Percentiles rank a stretch among this genome's conserved stretches.
phyloP scores from a whole-genome alignment of 2,888 invertebrate genomes.

The Nowickia ferox region DNA sequence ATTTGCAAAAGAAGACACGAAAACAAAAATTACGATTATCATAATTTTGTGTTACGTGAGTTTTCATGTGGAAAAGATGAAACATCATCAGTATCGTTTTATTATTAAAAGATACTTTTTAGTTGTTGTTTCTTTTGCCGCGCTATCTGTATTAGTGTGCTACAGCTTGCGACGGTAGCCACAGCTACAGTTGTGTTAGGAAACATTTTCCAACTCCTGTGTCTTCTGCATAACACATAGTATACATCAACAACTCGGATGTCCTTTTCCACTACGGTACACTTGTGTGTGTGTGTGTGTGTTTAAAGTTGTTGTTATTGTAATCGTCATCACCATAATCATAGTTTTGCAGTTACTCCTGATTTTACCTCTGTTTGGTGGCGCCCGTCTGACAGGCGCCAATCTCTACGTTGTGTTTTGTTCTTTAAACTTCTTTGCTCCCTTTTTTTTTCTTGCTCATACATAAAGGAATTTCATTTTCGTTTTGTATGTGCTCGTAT shows the following conservation, averaged over 20 bases:
- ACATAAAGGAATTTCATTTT: constrained; percentile 67
- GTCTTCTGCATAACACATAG: not conserved
- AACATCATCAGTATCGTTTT: constrained; percentile 72
- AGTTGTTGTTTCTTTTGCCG: constrained; percentile 41
- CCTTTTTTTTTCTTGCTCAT: constrained; percentile 42
- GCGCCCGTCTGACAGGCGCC: constrained; percentile 81
- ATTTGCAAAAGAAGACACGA: constrained; percentile 44
- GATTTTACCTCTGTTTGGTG: constrained; percentile 82
- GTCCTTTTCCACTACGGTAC: constrained; percentile 61
- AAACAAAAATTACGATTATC: constrained; percentile 81
- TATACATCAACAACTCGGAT: constrained; percentile 65
- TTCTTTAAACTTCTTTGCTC: constrained; percentile 54
- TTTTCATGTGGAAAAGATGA: constrained; percentile 75
- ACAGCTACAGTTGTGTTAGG: constrained; percentile 70
- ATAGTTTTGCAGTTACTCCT: constrained; percentile 82
- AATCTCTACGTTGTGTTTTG: constrained; percentile 72
- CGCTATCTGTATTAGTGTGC: constrained; percentile 24
- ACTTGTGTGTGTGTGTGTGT: constrained; percentile 5
- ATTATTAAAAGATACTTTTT: constrained; percentile 47
- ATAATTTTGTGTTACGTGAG: constrained; percentile 76
- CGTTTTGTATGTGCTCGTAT: constrained; percentile 40
- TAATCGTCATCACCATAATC: constrained; percentile 82
- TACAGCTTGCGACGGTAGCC: constrained; percentile 27
- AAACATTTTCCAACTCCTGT: constrained; percentile 38
- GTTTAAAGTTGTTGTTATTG: constrained; percentile 72